These are phyloP conservation scores for Mythimna pallens DNA, from an alignment of 2,888 invertebrate species.

Conservation along the genomic window DNA sequence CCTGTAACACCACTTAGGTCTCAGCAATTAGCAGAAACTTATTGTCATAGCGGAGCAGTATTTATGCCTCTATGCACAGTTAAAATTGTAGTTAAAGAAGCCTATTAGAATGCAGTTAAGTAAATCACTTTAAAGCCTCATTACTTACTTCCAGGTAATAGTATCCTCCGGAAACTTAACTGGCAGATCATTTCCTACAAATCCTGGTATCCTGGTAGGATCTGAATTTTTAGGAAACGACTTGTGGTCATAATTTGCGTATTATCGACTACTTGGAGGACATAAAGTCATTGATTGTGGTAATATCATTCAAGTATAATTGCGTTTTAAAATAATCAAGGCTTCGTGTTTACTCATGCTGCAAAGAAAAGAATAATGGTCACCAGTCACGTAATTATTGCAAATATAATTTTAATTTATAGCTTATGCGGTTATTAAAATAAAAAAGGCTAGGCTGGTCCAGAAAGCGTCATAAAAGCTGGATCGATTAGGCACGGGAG, in stretches of 20 bases:
- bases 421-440: too few species aligned
- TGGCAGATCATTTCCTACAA: background rate
- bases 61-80: background rate
- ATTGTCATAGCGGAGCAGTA: constrained; percentile 19
- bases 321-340: too few species aligned
- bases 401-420: too few species aligned
- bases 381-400: too few species aligned
- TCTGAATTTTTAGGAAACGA: background rate
- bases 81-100: background rate
- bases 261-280: background rate
- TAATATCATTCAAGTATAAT: too few species aligned
- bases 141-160: background rate
- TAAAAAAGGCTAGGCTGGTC: too few species aligned
- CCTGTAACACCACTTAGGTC: constrained; percentile 34
- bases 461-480: too few species aligned
- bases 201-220: background rate
- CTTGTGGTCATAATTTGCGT: background rate
- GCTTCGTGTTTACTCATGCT: too few species aligned
- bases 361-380: too few species aligned
- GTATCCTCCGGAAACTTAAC: background rate
- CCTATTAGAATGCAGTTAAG: background rate
- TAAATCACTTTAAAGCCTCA: background rate
- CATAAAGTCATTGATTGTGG: background rate
- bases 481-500: too few species aligned
- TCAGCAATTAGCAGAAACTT: constrained; percentile 23